phyloP scores from a whole-genome alignment of 1,140 invertebrate genomes.

The Plectrocnemia conspersa region DNA sequence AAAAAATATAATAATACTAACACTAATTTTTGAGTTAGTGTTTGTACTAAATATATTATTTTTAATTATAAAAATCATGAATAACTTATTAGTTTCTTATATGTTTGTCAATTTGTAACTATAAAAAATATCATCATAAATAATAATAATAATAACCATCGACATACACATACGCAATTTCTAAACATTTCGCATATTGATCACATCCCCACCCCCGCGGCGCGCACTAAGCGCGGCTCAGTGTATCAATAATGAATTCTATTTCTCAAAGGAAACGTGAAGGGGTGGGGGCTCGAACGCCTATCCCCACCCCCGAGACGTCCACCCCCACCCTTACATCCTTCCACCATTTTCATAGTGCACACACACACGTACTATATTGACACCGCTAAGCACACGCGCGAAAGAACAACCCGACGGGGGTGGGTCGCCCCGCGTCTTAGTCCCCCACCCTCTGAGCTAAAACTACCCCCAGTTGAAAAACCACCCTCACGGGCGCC shows the following conservation, averaged over 20 bases:
- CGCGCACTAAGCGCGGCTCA: slow-evolving; percentile 20
- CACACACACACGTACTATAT: slow-evolving; percentile 16
- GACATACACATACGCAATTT: slow-evolving; percentile 12
- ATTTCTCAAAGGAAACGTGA: slow-evolving; percentile 34
- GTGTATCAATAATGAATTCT: slow-evolving; percentile 29
- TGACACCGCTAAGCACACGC: slow-evolving; percentile 29
- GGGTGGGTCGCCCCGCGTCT: slow-evolving; percentile 30
- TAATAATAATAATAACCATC: too few relatives aligned
- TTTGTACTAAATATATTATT: too few relatives aligned
- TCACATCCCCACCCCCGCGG: slow-evolving; percentile 3
- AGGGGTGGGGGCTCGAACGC: not conserved
- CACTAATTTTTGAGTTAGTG: too few relatives aligned
- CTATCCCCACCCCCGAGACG: not conserved
- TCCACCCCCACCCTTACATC: not conserved
- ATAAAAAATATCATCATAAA: too few relatives aligned
- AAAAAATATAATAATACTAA: too few relatives aligned
- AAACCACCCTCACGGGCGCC: not conserved
- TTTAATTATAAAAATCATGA: too few relatives aligned
- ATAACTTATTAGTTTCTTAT: too few relatives aligned
- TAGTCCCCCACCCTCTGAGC: slow-evolving; percentile 22
- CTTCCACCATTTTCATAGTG: too few relatives aligned
- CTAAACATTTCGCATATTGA: slow-evolving; percentile 23
- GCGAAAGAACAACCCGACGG: slow-evolving; percentile 32
- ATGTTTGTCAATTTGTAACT: too few relatives aligned
- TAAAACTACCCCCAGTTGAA: slow-evolving; percentile 14